Conservation (phyloP, 2,113 vertebrate genomes). For the Myotis brandtii region DNA sequence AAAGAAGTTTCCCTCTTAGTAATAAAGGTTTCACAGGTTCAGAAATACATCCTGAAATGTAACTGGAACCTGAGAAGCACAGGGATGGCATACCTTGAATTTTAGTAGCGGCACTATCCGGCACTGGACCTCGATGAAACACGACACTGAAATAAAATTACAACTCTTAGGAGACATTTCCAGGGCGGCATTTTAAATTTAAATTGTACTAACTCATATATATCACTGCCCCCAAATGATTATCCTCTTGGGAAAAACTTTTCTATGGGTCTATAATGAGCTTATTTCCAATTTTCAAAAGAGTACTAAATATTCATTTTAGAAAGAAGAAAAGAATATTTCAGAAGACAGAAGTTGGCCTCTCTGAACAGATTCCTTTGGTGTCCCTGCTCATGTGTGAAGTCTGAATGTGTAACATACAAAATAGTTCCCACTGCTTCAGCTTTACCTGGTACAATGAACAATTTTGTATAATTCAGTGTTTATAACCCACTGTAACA, state of each 20-base stretch:
- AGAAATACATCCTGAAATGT: conserved; percentile 42
- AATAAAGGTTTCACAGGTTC: conserved; percentile 40
- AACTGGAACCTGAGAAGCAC: neutral
- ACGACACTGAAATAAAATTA: neutral
- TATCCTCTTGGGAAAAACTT: neutral
- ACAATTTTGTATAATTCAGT: neutral
- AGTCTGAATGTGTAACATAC: neutral
- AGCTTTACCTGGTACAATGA: neutral
- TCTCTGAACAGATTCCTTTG: neutral
- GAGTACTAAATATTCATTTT: neutral
- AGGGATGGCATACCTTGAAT: neutral
- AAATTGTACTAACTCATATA: neutral
- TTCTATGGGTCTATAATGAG: neutral
- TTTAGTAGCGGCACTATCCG: neutral
- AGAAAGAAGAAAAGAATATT: neutral
- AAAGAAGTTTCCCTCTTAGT: conserved; percentile 31
- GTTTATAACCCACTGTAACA: neutral
- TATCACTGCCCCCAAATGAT: neutral
- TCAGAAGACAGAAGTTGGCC: neutral
- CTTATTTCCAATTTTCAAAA: neutral
- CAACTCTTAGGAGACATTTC: conserved; percentile 11
- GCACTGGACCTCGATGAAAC: conserved; percentile 29
- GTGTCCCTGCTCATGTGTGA: neutral
- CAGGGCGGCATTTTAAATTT: neutral
- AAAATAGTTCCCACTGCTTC: neutral